Conservation (phyloP, 2,113 vertebrate species). For the Brachyistius frenatus region DNA sequence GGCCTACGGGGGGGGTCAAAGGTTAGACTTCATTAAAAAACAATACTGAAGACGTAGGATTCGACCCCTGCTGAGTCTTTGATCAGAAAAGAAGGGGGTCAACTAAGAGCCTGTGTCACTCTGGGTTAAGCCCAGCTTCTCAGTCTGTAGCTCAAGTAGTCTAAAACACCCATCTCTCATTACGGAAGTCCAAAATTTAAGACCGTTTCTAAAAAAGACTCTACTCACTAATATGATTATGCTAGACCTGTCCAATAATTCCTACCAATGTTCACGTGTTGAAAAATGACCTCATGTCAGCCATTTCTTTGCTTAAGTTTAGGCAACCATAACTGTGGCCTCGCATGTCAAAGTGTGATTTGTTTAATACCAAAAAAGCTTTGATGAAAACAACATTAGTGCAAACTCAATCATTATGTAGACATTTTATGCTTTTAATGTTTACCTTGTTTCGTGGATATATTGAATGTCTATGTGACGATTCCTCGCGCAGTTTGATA, state of each 20-base stretch:
- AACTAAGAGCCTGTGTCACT: slow-evolving; percentile 58
- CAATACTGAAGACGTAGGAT: slow-evolving; percentile 54
- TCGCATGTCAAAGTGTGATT: neutral
- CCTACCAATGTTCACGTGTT: neutral
- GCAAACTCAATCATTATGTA: neutral
- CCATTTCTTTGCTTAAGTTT: neutral
- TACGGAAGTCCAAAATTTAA: slow-evolving; percentile 10
- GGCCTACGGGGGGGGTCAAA: slow-evolving; percentile 41
- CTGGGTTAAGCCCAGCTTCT: slow-evolving; percentile 59
- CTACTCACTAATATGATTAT: neutral
- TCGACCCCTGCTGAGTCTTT: slow-evolving; percentile 67
- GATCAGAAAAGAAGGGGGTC: slow-evolving; percentile 56
- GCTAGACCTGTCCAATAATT: neutral
- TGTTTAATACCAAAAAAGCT: neutral
- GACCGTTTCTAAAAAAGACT: slow-evolving; percentile 11
- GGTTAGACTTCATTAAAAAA: slow-evolving; percentile 73
- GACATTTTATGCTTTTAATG: neutral
- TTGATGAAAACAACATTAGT: neutral
- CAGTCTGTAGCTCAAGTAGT: slow-evolving; percentile 17
- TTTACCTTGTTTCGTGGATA: slow-evolving; percentile 2
- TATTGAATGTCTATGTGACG: slow-evolving; percentile 15
- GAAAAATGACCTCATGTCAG: neutral
- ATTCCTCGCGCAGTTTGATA: slow-evolving; percentile 36
- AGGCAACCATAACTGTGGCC: neutral
- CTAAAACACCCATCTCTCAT: slow-evolving; percentile 40